phyloP scores from a whole-genome alignment of 2,888 invertebrate species.

The Ormyrus nitidulus region DNA sequence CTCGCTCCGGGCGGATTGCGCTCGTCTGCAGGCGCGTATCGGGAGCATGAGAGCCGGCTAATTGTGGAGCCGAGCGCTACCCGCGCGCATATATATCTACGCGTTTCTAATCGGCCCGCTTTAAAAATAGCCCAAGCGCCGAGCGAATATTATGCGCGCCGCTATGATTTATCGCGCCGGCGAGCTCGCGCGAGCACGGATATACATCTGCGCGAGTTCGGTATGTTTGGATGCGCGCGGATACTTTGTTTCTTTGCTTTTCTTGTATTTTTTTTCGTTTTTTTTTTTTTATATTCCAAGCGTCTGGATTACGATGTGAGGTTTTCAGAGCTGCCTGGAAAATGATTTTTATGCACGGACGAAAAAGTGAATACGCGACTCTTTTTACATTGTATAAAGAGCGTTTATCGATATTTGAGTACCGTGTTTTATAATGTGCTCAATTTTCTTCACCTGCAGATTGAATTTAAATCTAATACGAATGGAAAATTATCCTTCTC shows the following conservation, averaged over 20 bases:
- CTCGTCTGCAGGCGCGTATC: constrained; percentile 1
- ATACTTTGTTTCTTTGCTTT: background rate
- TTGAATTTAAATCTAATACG: background rate
- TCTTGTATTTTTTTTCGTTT: background rate
- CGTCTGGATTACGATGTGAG: background rate
- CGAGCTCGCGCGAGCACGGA: too few species aligned
- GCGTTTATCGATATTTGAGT: constrained; percentile 21
- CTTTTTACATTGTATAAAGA: background rate
- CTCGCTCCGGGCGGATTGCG: background rate
- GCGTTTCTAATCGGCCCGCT: constrained; percentile 34
- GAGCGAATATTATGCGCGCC: constrained; percentile 20
- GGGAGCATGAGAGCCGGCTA: constrained; percentile 24
- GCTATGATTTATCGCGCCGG: constrained; percentile 13
- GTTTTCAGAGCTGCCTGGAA: background rate
- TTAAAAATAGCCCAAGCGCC: constrained; percentile 25
- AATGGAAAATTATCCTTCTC: background rate
- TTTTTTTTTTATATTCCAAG: background rate
- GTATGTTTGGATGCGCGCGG: background rate
- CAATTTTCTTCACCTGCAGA: background rate
- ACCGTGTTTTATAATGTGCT: constrained; percentile 8
- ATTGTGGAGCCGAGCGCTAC: constrained; percentile 19
- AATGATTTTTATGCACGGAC: background rate
- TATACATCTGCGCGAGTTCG: background rate
- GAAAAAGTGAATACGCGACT: background rate
- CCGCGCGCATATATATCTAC: background rate